phyloP scores from a whole-genome alignment of 2,888 invertebrate genomes.

The Plebejus anna region DNA sequence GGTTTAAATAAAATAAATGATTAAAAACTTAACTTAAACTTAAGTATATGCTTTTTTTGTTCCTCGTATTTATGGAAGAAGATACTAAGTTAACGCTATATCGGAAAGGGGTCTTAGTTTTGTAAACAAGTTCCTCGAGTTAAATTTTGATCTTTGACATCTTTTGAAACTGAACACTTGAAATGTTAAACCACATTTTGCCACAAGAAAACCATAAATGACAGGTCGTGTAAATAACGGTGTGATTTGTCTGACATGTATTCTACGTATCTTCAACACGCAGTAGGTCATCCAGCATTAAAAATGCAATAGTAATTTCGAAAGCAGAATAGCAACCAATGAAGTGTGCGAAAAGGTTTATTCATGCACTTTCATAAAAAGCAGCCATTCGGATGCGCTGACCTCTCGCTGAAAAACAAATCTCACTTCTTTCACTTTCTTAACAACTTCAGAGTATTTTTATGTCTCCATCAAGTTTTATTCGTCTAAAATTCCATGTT shows the following conservation, averaged over 20 bases:
- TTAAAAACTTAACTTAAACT: too few species aligned
- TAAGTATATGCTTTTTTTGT: neutral
- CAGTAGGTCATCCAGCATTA: neutral
- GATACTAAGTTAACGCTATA: neutral
- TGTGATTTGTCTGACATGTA: neutral
- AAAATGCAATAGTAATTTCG: neutral
- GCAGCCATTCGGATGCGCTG: conserved; percentile 24
- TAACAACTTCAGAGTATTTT: conserved; percentile 22
- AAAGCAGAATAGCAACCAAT: conserved; percentile 8
- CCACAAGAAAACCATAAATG: neutral
- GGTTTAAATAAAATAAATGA: too few species aligned
- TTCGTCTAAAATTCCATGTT: conserved; percentile 28
- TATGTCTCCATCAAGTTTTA: conserved; percentile 26
- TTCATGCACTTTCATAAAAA: conserved; percentile 11
- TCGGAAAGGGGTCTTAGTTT: neutral
- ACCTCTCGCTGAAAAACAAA: conserved; percentile 21
- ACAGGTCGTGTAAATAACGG: neutral
- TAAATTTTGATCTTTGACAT: neutral
- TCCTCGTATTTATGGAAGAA: too few species aligned
- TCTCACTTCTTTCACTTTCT: conserved; percentile 28
- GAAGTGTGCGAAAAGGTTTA: neutral
- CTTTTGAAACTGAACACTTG: neutral
- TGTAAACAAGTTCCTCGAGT: neutral
- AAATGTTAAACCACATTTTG: neutral
- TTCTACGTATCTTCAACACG: neutral